phyloP scores from a whole-genome alignment of 2,113 vertebrate genomes.

The Lasiurus borealis region DNA sequence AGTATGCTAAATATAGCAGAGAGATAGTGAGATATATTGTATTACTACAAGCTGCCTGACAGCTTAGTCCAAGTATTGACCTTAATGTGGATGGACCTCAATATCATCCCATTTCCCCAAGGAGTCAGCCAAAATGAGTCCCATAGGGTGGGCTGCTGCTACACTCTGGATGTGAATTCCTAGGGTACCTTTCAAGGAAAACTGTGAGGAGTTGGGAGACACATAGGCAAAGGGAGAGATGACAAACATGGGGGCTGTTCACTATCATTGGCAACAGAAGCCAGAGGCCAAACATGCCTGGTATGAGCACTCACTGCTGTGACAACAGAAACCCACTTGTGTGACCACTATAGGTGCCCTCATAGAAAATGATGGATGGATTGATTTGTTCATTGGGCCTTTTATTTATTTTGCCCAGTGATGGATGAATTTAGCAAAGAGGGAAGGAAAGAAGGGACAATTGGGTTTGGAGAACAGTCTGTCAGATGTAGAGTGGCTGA shows the following conservation, averaged over 20 bases:
- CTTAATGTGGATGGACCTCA: neutral
- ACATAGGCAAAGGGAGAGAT: neutral
- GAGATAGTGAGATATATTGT: neutral
- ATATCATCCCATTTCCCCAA: neutral
- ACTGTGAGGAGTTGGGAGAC: neutral
- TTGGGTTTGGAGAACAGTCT: constrained; percentile 78
- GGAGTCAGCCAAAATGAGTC: neutral
- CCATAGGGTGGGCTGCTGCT: neutral
- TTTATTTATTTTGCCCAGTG: constrained; percentile 66
- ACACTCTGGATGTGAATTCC: neutral
- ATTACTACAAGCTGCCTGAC: neutral
- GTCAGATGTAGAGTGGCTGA: constrained; percentile 85
- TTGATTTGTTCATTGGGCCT: constrained; percentile 64
- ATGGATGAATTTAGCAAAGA: constrained; percentile 78
- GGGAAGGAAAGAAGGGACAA: constrained; percentile 72
- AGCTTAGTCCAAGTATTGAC: neutral
- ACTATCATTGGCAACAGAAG: neutral
- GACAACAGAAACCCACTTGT: neutral
- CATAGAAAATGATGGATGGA: constrained; percentile 21
- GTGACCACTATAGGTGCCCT: neutral
- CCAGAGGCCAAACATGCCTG: neutral
- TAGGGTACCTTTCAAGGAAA: neutral
- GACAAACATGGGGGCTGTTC: neutral
- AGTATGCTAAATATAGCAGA: neutral
- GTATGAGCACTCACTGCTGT: neutral